Evolutionary conservation across 2,888 invertebrate genomes (phyloP), one percentile per base, ranked within the genome.

Genomic region (Caprella mutica): DNA sequence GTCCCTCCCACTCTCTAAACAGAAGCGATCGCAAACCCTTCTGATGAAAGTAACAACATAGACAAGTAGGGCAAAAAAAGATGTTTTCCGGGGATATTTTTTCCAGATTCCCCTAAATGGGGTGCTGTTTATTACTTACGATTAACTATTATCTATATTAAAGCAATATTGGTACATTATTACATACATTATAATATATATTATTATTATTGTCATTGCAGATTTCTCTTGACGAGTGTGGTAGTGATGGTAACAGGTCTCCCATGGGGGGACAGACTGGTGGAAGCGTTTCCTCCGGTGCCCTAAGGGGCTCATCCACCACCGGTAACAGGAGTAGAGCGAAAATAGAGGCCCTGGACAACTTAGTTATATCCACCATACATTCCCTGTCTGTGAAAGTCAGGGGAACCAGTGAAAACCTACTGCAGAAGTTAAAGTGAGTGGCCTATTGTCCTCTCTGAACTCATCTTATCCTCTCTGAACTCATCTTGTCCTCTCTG

Each of bases 301-400:
- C 42, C 8, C 8, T 46, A 2, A 14, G 56, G 12, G 29, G 50
- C 3, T 5, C 40, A 23, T 26, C 33, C 14, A 27, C 52, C 0
- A 54, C 33, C 2, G 42, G 56, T 6, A 43, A 53, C 4, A 48
- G 59, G 19, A 55, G 54, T 14, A 52, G 53, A 46, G 62, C 59
- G 9, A 65, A 65, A 38, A 59, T 68, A 29, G 57, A 71, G 68
- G 73, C 73, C 9, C 63, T 74, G 59, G 77, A 78, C 67, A 73
- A 72, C 61, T 69, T 78, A 51, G 75, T 77, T 39, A 75, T 78
- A 55, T 73, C 76, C 21, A 76, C 77, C 21, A 75, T 77, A 55
- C 74, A 75, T 68, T 76, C 76, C 59, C 69, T 77, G 58, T 76
- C 77, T 24, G 70, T 71, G 56, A 77, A 77, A 69, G 71, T 77